Conservation (phyloP, 2,113 vertebrate species). For the Sphaerodactylus townsendi region DNA sequence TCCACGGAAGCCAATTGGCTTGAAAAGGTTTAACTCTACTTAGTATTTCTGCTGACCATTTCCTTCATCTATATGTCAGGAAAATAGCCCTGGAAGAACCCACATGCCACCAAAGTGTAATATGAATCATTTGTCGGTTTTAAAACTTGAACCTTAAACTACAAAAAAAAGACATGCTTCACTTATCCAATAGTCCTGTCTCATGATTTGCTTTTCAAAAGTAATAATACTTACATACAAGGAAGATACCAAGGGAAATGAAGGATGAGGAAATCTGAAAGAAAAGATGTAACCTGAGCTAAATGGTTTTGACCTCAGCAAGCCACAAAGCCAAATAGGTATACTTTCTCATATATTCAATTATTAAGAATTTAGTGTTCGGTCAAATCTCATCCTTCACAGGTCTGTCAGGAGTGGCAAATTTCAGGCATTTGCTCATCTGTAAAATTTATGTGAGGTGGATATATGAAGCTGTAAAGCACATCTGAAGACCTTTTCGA, state of each 20-base stretch:
- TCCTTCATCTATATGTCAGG: background rate
- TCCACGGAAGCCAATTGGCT: no score
- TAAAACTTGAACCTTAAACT: background rate
- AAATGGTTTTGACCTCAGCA: constrained; percentile 34
- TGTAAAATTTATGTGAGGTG: constrained; percentile 45
- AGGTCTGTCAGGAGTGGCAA: background rate
- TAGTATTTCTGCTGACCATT: no score
- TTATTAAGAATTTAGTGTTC: constrained; percentile 29
- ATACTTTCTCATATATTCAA: constrained; percentile 30
- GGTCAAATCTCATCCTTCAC: constrained; percentile 26
- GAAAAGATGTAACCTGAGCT: background rate
- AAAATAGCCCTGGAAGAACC: background rate
- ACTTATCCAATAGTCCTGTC: background rate
- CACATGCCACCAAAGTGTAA: background rate
- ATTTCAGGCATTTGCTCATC: constrained; percentile 20
- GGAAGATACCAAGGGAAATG: background rate
- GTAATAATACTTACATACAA: background rate
- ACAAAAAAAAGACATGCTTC: background rate
- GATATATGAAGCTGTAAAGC: constrained; percentile 16
- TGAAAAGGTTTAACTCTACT: no score
- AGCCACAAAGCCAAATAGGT: constrained; percentile 22
- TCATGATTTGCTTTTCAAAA: background rate
- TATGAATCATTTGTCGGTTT: background rate
- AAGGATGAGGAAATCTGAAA: background rate
- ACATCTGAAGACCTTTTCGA: constrained; percentile 41